Conservation (phyloP, 2,113 vertebrate genomes). For the Ophiodon elongatus region DNA sequence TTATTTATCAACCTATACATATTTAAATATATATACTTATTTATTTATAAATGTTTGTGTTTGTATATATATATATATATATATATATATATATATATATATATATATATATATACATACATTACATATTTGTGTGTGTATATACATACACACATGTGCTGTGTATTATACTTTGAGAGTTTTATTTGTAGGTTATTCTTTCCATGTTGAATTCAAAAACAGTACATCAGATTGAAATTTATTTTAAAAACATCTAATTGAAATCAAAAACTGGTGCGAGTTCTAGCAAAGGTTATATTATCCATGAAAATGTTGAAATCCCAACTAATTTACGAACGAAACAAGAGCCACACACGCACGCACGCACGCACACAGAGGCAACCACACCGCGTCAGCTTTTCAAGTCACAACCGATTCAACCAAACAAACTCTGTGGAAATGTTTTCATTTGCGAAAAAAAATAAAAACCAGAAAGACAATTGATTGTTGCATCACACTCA, state of each 20-base stretch:
- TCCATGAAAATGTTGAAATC: neutral
- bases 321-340: neutral
- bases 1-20: too few species aligned
- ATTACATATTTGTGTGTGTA: neutral
- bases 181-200: neutral
- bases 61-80: too few species aligned
- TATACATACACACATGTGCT: too few species aligned
- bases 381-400: neutral
- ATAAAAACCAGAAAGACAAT: constrained; percentile 7
- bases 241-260: neutral
- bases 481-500: constrained; percentile 29
- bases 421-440: neutral
- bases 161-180: neutral
- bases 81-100: too few species aligned
- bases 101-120: too few species aligned
- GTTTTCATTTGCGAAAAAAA: neutral
- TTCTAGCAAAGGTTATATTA: neutral
- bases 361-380: too few species aligned
- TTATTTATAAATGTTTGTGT: too few species aligned
- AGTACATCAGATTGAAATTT: neutral
- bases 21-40: too few species aligned
- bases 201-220: neutral
- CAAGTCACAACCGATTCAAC: neutral
- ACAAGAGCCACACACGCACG: neutral
- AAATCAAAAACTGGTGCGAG: neutral